phyloP scores from a whole-genome alignment of 2,797 vertebrate genomes.

The Sebastes cheni region DNA sequence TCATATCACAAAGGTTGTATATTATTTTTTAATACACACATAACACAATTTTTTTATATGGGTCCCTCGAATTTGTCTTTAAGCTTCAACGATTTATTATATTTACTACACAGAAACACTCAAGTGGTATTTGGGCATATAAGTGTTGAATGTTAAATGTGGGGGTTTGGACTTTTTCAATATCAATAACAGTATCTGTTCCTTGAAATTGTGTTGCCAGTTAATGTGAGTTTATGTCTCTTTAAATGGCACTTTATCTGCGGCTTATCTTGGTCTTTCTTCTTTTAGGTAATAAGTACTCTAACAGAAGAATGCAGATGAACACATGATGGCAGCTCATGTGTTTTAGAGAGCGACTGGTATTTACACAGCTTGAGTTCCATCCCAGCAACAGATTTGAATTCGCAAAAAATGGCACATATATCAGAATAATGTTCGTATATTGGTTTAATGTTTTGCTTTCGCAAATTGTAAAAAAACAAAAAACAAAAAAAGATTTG shows the following conservation, averaged over 20 bases:
- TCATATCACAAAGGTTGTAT: no score
- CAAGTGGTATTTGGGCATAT: not conserved
- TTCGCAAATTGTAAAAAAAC: constrained; percentile 17
- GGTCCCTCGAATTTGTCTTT: not conserved
- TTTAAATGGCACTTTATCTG: not conserved
- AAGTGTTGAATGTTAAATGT: not conserved
- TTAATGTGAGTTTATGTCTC: not conserved
- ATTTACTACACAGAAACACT: not conserved
- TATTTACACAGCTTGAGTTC: constrained; percentile 35
- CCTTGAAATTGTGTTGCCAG: not conserved
- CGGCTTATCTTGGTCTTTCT: not conserved
- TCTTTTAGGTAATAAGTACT: constrained; percentile 10
- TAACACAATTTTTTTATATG: not conserved
- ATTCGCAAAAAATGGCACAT: constrained; percentile 49
- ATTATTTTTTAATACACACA: not conserved
- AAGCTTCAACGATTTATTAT: not conserved
- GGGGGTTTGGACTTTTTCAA: not conserved
- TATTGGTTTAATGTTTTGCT: constrained; percentile 55
- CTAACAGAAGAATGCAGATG: constrained; percentile 20
- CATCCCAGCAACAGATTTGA: constrained; percentile 45
- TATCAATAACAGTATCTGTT: not conserved
- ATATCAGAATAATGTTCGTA: constrained; percentile 49
- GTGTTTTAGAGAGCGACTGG: constrained; percentile 37
- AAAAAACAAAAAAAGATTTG: not conserved
- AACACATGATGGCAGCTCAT: constrained; percentile 21